These are phyloP conservation scores for Orchesellides sinensis DNA, from an alignment of 2,888 invertebrate genomes.

Conservation along the genomic window DNA sequence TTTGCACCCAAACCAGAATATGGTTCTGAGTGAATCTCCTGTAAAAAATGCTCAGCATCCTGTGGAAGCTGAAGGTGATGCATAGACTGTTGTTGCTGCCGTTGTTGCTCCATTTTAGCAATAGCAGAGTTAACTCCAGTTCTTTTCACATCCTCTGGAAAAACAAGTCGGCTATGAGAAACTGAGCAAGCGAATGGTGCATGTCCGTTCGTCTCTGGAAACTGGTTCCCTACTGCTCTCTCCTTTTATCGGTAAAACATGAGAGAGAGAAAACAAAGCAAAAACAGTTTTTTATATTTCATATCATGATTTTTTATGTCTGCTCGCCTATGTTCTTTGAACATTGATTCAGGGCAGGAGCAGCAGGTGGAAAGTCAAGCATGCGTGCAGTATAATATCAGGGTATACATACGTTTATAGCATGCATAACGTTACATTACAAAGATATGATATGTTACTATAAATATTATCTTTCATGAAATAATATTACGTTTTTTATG, in stretches of 20 bases:
- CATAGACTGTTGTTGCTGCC: constrained; percentile 28
- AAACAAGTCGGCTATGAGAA: constrained; percentile 60
- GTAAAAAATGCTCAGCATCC: too few relatives aligned
- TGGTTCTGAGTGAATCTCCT: too few relatives aligned
- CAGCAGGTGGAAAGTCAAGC: constrained; percentile 58
- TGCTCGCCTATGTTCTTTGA: neutral
- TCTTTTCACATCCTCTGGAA: constrained; percentile 51
- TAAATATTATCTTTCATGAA: neutral
- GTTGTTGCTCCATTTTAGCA: constrained; percentile 15
- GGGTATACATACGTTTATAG: constrained; percentile 17
- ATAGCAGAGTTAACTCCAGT: neutral
- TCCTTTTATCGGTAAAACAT: constrained; percentile 59
- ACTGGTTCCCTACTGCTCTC: constrained; percentile 58
- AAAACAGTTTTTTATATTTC: constrained; percentile 16
- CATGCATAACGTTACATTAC: too few relatives aligned
- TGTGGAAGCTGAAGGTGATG: constrained; percentile 46
- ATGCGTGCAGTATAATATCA: constrained; percentile 39
- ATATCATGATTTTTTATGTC: neutral
- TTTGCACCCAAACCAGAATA: constrained; percentile 42
- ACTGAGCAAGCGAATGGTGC: constrained; percentile 55
- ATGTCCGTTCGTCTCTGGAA: constrained; percentile 63
- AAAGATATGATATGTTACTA: too few relatives aligned
- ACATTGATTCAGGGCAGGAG: constrained; percentile 9
- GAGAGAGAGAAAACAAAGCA: constrained; percentile 38
- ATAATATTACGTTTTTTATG: neutral